Evolutionary conservation across 2,797 vertebrate genomes (phyloP).

Genomic region (Limnodromus scolopaceus): DNA sequence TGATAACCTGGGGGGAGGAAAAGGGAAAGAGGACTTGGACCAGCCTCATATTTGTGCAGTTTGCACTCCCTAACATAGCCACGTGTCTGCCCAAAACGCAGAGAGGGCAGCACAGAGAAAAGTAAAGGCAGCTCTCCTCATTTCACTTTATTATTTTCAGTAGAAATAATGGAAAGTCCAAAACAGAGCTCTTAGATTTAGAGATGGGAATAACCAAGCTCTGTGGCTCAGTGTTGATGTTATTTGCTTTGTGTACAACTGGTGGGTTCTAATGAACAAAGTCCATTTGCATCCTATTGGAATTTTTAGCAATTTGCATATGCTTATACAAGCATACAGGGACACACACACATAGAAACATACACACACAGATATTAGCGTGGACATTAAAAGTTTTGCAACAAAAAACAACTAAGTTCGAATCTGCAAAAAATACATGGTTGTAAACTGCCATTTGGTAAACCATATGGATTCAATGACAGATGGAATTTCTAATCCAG

Average conservation of each 20-base stretch:
- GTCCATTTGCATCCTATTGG: background rate
- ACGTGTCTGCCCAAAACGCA: background rate
- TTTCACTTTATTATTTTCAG: background rate
- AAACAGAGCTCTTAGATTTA: background rate
- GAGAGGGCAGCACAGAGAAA: background rate
- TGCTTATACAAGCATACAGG: background rate
- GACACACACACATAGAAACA: background rate
- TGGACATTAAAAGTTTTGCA: constrained; percentile 50
- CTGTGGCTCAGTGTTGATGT: fast-evolving
- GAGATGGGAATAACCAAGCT: background rate
- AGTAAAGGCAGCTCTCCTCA: background rate
- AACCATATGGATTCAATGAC: constrained; percentile 81
- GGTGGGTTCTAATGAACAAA: background rate
- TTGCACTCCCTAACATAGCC: fast-evolving
- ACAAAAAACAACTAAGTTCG: constrained; percentile 54
- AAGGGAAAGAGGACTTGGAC: fast-evolving
- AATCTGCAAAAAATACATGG: constrained; percentile 50
- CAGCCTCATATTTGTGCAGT: background rate
- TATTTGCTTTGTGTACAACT: background rate
- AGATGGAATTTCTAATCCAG: constrained; percentile 68
- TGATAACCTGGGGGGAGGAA: background rate
- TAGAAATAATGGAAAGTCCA: background rate
- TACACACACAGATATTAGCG: background rate
- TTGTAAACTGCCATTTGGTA: constrained; percentile 58
- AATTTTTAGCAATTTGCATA: background rate